phyloP scores from a whole-genome alignment of 2,113 vertebrate species.

The Podiceps cristatus region DNA sequence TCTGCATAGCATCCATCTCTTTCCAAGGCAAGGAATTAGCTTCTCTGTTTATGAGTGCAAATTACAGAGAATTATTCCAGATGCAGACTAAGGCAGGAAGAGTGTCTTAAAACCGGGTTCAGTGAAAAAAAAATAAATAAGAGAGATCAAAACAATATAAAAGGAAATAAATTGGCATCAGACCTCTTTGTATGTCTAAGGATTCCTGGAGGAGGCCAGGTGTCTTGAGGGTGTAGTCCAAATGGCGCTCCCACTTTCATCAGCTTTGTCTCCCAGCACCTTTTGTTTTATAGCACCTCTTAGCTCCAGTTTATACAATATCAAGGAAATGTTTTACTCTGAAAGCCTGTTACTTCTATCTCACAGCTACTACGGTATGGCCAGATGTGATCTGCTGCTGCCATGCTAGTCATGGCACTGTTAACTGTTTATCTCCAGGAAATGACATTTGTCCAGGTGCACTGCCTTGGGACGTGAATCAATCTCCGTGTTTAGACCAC shows the following conservation, averaged over 20 bases:
- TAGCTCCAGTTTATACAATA: background rate
- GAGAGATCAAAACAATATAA: background rate
- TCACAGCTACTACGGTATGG: background rate
- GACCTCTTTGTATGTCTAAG: background rate
- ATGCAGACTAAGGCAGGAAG: background rate
- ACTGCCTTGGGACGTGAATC: background rate
- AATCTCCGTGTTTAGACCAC: background rate
- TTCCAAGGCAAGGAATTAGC: background rate
- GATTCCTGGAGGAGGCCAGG: background rate
- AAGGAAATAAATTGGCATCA: background rate
- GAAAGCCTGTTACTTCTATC: background rate
- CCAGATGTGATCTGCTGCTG: background rate
- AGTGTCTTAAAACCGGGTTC: background rate
- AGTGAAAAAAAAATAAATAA: background rate
- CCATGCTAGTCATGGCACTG: background rate
- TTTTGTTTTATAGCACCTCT: background rate
- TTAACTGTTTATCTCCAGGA: background rate
- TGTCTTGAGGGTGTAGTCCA: background rate
- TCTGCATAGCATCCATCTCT: background rate
- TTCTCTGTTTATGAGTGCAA: background rate
- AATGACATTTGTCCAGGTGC: background rate
- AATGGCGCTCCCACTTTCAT: background rate
- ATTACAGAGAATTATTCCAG: background rate
- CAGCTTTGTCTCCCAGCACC: background rate
- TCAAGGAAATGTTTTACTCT: background rate